Evolutionary conservation across 2,888 invertebrate species (phyloP), one percentile per base, ranked within the genome.

Genomic region (Clunio marinus): DNA sequence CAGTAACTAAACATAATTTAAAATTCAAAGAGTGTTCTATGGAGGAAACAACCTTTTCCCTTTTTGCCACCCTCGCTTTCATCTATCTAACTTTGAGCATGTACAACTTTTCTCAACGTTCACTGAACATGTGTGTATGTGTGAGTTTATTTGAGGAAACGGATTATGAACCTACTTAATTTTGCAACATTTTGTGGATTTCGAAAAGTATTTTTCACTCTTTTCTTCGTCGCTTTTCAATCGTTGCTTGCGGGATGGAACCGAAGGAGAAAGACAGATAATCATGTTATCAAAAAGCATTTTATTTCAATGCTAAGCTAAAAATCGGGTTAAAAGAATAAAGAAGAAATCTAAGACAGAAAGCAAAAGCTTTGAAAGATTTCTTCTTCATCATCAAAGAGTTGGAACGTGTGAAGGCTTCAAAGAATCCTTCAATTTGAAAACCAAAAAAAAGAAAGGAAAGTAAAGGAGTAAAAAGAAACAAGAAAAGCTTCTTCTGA

Each of bases 11-110:
- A 13, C 24, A n/a, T 5, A 57, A 59, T 62, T 62, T 62, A 62
- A 62, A 62, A 62, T 62, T 62, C 62, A 62, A 45, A 62, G 45
- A 62, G 62, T 62, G 62, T 62, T 62, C 25, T 41, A 41, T 45
- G n/a, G 20, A 5, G n/a, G n/a, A 41, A 62, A 62, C 37, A 37
- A 62, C 35, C 62, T 41, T 41, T 62, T 41, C 41, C 59, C 20
- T 59, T 57, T 27, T 57, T 27, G 57, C 15, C 27, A 7, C 51
- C 20, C 15, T 57, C 57, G 27, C 25, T 57, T 57, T 15, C 25
- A 57, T 20, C 15, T 32, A 4, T 10, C 10, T 7, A 32, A 32
- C 10, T 32, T 10, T 32, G 5, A 4, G 32, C 32, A 32, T 32
- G 32, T 32, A 10, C 10, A 32, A 10, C 32, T 7, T 10, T 7